A percentile compares a stretch with the other conserved stretches of the same genome.
Evolutionary conservation across 1,140 invertebrate genomes (phyloP).

Genomic region (Conus ventricosus): DNA sequence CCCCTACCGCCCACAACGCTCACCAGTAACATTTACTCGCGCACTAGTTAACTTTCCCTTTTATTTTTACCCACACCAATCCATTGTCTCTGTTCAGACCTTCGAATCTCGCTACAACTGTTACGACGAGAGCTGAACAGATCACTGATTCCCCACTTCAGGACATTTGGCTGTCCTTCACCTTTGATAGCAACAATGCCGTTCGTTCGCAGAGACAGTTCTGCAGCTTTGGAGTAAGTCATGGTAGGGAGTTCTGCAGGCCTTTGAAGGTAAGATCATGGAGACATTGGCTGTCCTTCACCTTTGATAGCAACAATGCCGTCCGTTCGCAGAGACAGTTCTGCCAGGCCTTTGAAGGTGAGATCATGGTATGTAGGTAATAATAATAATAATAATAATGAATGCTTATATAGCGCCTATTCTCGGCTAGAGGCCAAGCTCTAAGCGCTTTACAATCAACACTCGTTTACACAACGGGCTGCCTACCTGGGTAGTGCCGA

Average conservation of each 20-base stretch:
- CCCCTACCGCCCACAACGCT: no score
- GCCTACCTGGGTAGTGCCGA: no score
- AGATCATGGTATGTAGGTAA: no score
- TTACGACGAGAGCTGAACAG: conserved; percentile 29
- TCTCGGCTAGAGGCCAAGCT: no score
- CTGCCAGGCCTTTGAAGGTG: background rate
- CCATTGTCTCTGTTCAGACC: conserved; percentile 5
- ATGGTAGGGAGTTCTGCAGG: no score
- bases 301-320: conserved; percentile 26
- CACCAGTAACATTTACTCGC: no score
- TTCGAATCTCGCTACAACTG: conserved; percentile 36
- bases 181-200: conserved; percentile 27
- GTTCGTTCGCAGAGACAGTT: conserved; percentile 25
- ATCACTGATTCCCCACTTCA: conserved; percentile 4
- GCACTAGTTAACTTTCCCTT: background rate
- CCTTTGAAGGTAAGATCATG: no score
- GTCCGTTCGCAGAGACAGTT: conserved; percentile 27
- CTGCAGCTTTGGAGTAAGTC: background rate
- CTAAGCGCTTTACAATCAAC: no score
- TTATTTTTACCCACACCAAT: no score
- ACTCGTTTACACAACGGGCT: no score
- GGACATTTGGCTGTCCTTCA: conserved; percentile 31
- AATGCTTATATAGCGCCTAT: no score
- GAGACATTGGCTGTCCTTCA: conserved; percentile 26
- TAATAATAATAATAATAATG: no score